phyloP scores from a whole-genome alignment of 2,888 invertebrate species.

The Plusia festucae region DNA sequence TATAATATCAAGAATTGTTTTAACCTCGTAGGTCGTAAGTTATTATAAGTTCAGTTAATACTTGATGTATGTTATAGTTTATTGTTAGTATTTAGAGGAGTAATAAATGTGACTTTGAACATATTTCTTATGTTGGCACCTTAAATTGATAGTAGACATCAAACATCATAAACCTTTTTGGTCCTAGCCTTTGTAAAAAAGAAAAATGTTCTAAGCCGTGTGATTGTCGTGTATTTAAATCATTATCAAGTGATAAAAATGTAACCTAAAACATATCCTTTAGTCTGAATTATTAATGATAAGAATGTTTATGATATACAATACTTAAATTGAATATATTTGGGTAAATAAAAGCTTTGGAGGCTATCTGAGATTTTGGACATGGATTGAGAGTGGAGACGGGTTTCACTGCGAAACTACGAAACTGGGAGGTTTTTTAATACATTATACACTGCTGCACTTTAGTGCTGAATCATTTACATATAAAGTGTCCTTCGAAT shows the following conservation, averaged over 20 bases:
- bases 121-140: constrained; percentile 44
- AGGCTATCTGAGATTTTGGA: constrained; percentile 8
- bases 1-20: constrained; percentile 51
- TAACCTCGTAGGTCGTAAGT: constrained; percentile 41
- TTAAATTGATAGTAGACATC: constrained; percentile 3
- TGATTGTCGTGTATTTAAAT: constrained; percentile 49
- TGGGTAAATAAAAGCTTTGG: constrained; percentile 17
- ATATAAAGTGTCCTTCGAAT: constrained; percentile 22
- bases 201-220: constrained; percentile 44
- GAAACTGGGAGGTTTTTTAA: constrained; percentile 23
- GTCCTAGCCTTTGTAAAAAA: constrained; percentile 16
- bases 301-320: constrained; percentile 64
- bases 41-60: constrained; percentile 63
- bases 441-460: constrained; percentile 7
- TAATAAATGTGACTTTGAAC: constrained; percentile 88
- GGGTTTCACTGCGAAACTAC: constrained; percentile 23
- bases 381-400: not conserved
- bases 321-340: constrained; percentile 46
- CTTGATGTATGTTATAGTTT: constrained; percentile 61
- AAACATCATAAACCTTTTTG: constrained; percentile 7
- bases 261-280: constrained; percentile 87
- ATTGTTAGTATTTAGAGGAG: constrained; percentile 72
- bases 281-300: constrained; percentile 80
- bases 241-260: constrained; percentile 77
- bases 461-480: not conserved